A percentile compares a stretch with the other conserved stretches of the same genome.
Conservation (phyloP, 2,888 invertebrate species). For the Acleris literana region DNA sequence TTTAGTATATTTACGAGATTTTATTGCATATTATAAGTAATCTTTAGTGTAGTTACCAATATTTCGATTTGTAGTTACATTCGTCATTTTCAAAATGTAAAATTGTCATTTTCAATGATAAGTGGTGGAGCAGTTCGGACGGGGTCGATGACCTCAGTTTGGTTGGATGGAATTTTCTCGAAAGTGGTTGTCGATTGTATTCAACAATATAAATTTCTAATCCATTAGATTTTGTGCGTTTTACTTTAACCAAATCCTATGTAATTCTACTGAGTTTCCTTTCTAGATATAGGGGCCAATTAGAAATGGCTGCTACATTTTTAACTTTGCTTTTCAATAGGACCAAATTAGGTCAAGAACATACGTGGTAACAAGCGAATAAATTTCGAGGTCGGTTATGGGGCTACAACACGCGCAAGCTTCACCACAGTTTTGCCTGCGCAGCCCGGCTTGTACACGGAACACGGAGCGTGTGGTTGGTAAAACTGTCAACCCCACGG, state of each 20-base stretch:
- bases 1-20: slow-evolving; percentile 56
- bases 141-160: slow-evolving; percentile 47
- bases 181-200: slow-evolving; percentile 77
- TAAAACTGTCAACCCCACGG: too few relatives aligned
- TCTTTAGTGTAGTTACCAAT: slow-evolving; percentile 71
- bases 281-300: too few relatives aligned
- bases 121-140: slow-evolving; percentile 49
- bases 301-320: too few relatives aligned
- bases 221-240: slow-evolving; percentile 76
- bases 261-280: background rate
- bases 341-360: too few relatives aligned
- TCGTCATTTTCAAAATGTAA: slow-evolving; percentile 73
- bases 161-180: slow-evolving; percentile 64
- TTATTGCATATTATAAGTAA: slow-evolving; percentile 76
- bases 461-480: too few relatives aligned
- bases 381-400: too few relatives aligned
- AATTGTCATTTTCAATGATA: slow-evolving; percentile 62
- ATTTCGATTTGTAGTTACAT: slow-evolving; percentile 78
- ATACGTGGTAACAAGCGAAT: too few relatives aligned
- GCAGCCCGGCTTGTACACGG: too few relatives aligned
- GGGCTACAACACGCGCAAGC: too few relatives aligned
- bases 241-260: slow-evolving; percentile 53
- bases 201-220: slow-evolving; percentile 83
- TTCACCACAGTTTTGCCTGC: too few relatives aligned
- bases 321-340: too few relatives aligned